Evolutionary conservation across 92 coral and sea anemone species (phyloP), one percentile per base, ranked within the genome.

Genomic region (Porites divaricata): DNA sequence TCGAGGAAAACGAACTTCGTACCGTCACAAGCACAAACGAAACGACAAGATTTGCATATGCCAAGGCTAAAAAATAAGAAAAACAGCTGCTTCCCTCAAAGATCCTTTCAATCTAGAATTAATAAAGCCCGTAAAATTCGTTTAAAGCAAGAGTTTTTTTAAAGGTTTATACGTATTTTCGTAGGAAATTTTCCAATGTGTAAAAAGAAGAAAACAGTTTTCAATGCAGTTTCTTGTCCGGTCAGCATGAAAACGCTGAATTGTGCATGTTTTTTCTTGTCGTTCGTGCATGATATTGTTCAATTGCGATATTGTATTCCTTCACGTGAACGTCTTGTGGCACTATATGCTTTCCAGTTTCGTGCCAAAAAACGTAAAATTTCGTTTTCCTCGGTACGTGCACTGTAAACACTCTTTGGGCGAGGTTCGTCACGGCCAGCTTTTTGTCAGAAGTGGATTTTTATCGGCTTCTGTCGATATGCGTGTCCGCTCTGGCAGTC

Each of bases 11-110:
- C 61, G 82, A 65, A 78, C 82, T 78, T 77, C 49, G 82, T 50
- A 6, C 82, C 72, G 6, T 14, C 13, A 56, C 41, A 52, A 77
- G 10, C n/a, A 17, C 15, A 25, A 28, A 28, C 15, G 41, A 28
- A 28, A 11, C 17, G 6, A 6, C 48, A 58, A 49, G 65, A 78
- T 78, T 78, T 64, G 82, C 82, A 78, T 64, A 78, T 63, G 61
- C 21, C 6, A 35, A 77, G 21, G 72, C 56, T 78, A 61, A 65
- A 57, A 15, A 35, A 35, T 3, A 35, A 5, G 4, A 35, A 78
- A 77, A 78, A 2, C 82, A 78, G 82, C 72, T 78, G 82, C 22
- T 23, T 22, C 26, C 7, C 45, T 35, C 45, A 35, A 35, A 35
- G 45, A 35, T 35, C 45, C 61, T 35, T 13, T 41, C 35, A 9